These are phyloP conservation scores for Danio rerio DNA, from an alignment of 2,113 vertebrate genomes.

Conservation along the genomic window DNA sequence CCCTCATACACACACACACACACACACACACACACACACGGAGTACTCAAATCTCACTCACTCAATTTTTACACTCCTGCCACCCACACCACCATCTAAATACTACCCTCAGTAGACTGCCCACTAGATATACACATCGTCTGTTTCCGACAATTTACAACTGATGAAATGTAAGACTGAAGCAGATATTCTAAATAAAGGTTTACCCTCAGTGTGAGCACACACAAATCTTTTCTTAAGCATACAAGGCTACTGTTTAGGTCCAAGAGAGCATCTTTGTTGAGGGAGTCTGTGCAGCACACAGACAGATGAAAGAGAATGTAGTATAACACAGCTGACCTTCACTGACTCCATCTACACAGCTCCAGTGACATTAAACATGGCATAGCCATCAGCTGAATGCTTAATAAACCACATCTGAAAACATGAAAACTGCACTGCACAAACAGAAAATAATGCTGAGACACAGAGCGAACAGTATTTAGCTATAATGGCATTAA, in stretches of 20 bases:
- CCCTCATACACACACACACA: conserved; percentile 26
- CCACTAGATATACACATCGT: background rate
- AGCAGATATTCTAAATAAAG: background rate
- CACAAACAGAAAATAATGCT: background rate
- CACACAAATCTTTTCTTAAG: conserved; percentile 44
- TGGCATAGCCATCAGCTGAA: conserved; percentile 13
- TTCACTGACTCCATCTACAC: background rate
- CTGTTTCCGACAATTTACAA: conserved; percentile 4
- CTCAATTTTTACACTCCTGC: conserved; percentile 17
- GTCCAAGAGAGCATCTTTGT: conserved; percentile 26
- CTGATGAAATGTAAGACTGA: background rate
- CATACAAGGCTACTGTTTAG: conserved; percentile 50
- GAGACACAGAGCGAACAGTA: background rate
- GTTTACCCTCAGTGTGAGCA: conserved; percentile 22
- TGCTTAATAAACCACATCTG: background rate
- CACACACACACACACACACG: conserved; percentile 32
- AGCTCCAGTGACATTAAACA: conserved; percentile 10
- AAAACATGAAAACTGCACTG: background rate
- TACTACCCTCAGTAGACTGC: conserved; percentile 33
- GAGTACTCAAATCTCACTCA: conserved; percentile 25
- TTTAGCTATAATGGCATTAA: too few species aligned
- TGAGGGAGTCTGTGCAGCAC: conserved; percentile 1
- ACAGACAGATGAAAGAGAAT: conserved; percentile 16
- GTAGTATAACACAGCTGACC: conserved; percentile 8
- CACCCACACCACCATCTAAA: conserved; percentile 44